Conservation (phyloP, 1,140 invertebrate species). For the Saccostrea echinata region DNA sequence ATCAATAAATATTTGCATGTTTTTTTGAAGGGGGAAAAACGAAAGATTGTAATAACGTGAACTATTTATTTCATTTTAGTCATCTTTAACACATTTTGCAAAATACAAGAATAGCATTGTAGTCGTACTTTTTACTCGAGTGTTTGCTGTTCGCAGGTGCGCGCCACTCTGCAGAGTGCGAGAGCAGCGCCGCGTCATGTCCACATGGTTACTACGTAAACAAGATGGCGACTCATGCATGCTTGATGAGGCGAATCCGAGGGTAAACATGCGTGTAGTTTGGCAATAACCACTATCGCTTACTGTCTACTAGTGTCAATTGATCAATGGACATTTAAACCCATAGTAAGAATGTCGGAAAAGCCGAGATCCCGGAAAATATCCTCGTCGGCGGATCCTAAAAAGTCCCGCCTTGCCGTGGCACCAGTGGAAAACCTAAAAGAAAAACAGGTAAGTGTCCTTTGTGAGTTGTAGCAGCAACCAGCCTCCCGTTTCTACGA, state of each 20-base stretch:
- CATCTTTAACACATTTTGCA: too few relatives aligned
- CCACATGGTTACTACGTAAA: constrained; percentile 59
- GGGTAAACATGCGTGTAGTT: constrained; percentile 40
- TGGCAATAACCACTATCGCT: constrained; percentile 26
- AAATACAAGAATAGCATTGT: too few relatives aligned
- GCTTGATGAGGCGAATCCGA: constrained; percentile 32
- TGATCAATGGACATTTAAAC: constrained; percentile 39
- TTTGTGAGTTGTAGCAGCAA: not conserved
- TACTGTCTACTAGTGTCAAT: constrained; percentile 37
- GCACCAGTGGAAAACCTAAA: constrained; percentile 77
- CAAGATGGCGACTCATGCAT: constrained; percentile 57
- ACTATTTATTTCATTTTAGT: too few relatives aligned
- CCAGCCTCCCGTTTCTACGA: not conserved
- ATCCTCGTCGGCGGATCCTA: constrained; percentile 42
- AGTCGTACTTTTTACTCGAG: too few relatives aligned
- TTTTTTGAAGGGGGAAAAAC: too few relatives aligned
- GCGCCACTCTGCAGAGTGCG: not conserved
- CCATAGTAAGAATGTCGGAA: constrained; percentile 48
- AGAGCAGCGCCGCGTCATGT: constrained; percentile 41
- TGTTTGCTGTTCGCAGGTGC: not conserved
- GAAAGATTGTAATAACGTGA: too few relatives aligned
- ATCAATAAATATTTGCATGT: too few relatives aligned
- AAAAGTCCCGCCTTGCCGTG: constrained; percentile 72
- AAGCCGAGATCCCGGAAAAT: constrained; percentile 48
- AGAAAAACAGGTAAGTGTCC: constrained; percentile 74